Evolutionary conservation across 2,797 vertebrate genomes (phyloP), one percentile per base, ranked within the genome.

Genomic region (Pangasius sanitwongsei): DNA sequence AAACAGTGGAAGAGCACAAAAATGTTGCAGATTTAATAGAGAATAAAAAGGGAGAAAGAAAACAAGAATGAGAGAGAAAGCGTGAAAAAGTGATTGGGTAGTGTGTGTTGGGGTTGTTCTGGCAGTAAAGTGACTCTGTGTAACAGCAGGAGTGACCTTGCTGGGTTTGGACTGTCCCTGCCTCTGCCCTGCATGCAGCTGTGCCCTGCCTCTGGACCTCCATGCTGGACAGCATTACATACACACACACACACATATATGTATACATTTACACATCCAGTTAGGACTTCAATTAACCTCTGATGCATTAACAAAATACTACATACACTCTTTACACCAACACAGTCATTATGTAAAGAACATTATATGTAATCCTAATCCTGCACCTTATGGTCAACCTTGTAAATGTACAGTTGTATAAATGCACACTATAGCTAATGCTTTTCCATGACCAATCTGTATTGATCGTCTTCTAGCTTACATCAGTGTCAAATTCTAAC

Each of bases 91-190:
- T 81, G 20, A 72, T 83, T 53, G 13, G 6, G 25, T n/a, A 25
- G 37, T 63, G 81, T 83, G 57, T 70, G 74, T 31, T 70, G 80
- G n/a, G 50, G 86, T 83, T 67, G 72, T 82, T 89, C 86, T 87
- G 89, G 95, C 94, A 94, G 95, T 93, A 95, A 93, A 93, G 88
- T 89, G 91, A 93, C 93, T 89, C 80, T 75, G 84, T 87, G 85
- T 90, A 92, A 85, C 93, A 90, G 92, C 93, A 92, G 94, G 94
- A 92, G 89, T 95, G 95, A 97, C 96, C 97, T 97, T 97, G 97
- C 95, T 95, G 94, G 86, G 92, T 94, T 92, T 95, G 90, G 92
- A 92, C 93, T 90, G 92, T 94, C 94, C 93, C 95, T 89, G 91
- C 92, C 94, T 93, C 94, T 94, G 93, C 94, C 93, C 95, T 93